Percentiles rank a stretch among this genome's conserved stretches.
Conservation (phyloP, 2,888 invertebrate species). For the Tubulanus polymorphus region DNA sequence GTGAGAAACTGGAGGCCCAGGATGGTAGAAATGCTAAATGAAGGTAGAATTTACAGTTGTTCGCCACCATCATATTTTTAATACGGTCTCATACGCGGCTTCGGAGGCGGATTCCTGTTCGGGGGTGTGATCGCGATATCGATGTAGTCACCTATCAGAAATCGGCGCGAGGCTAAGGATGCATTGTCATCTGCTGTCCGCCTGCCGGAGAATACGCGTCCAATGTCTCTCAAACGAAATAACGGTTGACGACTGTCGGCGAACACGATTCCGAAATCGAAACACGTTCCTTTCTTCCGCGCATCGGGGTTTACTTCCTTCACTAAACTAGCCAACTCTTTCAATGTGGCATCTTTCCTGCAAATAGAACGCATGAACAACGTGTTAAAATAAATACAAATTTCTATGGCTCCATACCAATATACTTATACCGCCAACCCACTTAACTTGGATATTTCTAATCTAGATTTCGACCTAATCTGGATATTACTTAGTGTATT, state of each 20-base stretch:
- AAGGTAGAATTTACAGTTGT: too few relatives aligned
- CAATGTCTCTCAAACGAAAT: slow-evolving; percentile 82
- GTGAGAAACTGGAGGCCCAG: too few relatives aligned
- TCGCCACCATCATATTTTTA: neutral
- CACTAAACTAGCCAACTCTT: slow-evolving; percentile 92
- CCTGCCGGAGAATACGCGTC: slow-evolving; percentile 83
- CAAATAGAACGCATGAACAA: too few relatives aligned
- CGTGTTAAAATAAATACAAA: too few relatives aligned
- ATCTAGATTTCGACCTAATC: too few relatives aligned
- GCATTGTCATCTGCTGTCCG: slow-evolving; percentile 92
- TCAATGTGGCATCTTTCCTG: slow-evolving; percentile 80
- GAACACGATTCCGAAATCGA: slow-evolving; percentile 83
- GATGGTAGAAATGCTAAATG: too few relatives aligned
- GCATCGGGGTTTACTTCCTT: slow-evolving; percentile 98
- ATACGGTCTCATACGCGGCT: slow-evolving; percentile 7
- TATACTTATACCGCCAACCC: too few relatives aligned
- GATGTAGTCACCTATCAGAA: slow-evolving; percentile 93
- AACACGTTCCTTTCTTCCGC: slow-evolving; percentile 89
- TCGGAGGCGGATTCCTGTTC: slow-evolving; percentile 19
- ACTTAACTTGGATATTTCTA: too few relatives aligned
- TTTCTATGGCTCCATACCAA: too few relatives aligned
- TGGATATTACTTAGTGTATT: too few relatives aligned
- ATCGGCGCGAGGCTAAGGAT: slow-evolving; percentile 70
- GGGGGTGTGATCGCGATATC: slow-evolving; percentile 79
- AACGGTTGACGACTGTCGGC: slow-evolving; percentile 53